Evolutionary conservation across 1,140 invertebrate species (phyloP).

Genomic region (Ceratitis capitata): DNA sequence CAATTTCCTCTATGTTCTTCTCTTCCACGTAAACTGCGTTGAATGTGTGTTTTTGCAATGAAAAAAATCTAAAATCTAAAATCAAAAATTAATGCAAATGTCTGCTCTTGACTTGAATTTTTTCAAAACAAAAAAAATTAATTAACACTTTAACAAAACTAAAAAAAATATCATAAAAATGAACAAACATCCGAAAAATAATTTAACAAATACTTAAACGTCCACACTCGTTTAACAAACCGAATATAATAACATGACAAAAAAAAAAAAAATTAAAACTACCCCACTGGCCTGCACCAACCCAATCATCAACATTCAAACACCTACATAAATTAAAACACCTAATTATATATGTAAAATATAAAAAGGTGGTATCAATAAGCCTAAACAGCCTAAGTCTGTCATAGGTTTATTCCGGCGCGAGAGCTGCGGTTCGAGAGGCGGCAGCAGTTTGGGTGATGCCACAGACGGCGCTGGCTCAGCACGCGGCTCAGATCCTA

Average conservation of each 20-base stretch:
- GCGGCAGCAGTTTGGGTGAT: constrained; percentile 54
- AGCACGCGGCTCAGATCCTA: constrained; percentile 52
- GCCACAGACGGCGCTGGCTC: constrained; percentile 54
- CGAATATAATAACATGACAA: background rate
- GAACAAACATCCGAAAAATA: background rate
- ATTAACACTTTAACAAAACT: background rate
- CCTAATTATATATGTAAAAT: too few species aligned
- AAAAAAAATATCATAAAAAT: background rate
- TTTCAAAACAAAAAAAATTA: too few species aligned
- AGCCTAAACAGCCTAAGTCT: constrained; percentile 76
- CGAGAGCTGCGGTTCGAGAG: constrained; percentile 72
- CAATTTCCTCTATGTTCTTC: constrained; percentile 37
- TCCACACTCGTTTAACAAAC: background rate
- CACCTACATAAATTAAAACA: background rate
- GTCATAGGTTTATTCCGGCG: constrained; percentile 77
- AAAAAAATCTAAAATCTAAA: background rate
- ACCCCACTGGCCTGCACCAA: constrained; percentile 24
- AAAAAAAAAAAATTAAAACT: background rate
- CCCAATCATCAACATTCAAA: constrained; percentile 34
- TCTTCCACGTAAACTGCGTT: constrained; percentile 37
- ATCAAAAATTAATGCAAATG: background rate
- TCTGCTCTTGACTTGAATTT: background rate
- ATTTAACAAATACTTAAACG: background rate
- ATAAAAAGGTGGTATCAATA: constrained; percentile 74
- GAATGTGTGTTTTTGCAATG: constrained; percentile 30